Base-by-base conservation (phyloP, 2,888 invertebrate species). In the Fragum whitleyi region DNA sequence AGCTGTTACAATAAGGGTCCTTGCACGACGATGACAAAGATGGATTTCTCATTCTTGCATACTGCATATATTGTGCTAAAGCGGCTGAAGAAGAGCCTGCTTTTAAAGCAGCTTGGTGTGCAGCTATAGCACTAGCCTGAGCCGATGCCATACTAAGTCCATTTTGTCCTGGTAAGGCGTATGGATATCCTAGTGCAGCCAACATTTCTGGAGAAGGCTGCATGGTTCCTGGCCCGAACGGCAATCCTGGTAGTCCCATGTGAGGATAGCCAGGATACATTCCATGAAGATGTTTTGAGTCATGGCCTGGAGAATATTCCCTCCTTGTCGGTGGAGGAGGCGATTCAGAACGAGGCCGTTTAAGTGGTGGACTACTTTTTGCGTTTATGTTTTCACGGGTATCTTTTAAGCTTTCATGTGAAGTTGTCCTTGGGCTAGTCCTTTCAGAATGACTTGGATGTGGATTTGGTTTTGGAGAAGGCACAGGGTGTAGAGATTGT, bases 1-100 rank as follows among this genome's bases (percentile, higher is more conserved):
- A 98, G 85, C 98, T 98, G 19, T 97, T 97, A 94, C 98, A 99
- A 92, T 98, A 98, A 19, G 98, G 98, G 94, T 98, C 98, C 93
- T 98, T 97, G 95, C 98, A 98, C 65, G 98, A 97, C 19, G 98
- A 74, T 93, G 98, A 21, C 28, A 42, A 98, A 72, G 97, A 96
- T 14, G 98, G 97, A 0, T 98, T 97, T 95, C 98, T 98, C 21
- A 98, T 97, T 90, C 98, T 96, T 81, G 97, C 97, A 94, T 98
- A 98, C 90, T 97, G 97, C 84, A 98, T 85, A 42, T 87, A 88
- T 26, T 86, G 87, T 19, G 88, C 86, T 61, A 86, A 74, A 2
- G 86, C 78, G 28, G 88, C 79, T 28, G 86, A 79, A 26, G 86
- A 81, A 32, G 86, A 81, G 28, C 85, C 85, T 23, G 83, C 53